These are phyloP conservation scores for Gobius niger DNA, from an alignment of 2,113 vertebrate species.

Conservation along the genomic window DNA sequence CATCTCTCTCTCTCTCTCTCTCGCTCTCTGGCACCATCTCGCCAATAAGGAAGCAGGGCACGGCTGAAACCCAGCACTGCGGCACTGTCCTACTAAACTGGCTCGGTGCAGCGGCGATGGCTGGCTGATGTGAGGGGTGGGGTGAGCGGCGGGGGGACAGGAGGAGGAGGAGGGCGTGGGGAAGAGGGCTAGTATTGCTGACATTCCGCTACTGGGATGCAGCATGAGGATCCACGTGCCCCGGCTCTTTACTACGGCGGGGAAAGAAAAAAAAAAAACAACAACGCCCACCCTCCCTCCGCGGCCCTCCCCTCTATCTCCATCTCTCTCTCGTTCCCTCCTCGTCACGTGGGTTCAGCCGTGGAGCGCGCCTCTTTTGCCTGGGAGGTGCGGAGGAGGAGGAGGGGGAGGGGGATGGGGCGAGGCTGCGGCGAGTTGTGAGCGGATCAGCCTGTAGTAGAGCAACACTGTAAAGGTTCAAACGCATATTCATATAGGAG, in stretches of 20 bases:
- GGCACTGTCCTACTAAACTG: slow-evolving; percentile 30
- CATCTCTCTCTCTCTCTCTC: not conserved
- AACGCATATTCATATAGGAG: not conserved
- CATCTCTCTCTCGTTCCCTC: not conserved
- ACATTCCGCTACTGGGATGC: slow-evolving; percentile 71
- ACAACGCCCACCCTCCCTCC: slow-evolving; percentile 57
- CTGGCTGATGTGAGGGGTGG: slow-evolving; percentile 22
- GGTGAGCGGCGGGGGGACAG: not conserved
- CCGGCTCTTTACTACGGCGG: slow-evolving; percentile 65
- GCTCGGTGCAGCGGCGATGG: slow-evolving; percentile 37
- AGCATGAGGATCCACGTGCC: slow-evolving; percentile 77
- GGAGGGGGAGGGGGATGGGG: slow-evolving; percentile 27
- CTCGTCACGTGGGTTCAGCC: slow-evolving; percentile 56
- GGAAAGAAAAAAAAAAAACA: slow-evolving; percentile 8
- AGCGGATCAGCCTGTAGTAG: slow-evolving; percentile 32
- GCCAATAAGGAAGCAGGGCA: slow-evolving; percentile 20
- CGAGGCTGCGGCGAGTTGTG: slow-evolving; percentile 13
- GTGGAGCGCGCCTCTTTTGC: slow-evolving; percentile 48
- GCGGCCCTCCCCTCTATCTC: slow-evolving; percentile 15
- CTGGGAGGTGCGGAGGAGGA: slow-evolving; percentile 47
- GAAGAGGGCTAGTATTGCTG: slow-evolving; percentile 62
- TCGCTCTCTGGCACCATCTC: slow-evolving; percentile 15
- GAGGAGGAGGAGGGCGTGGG: not conserved
- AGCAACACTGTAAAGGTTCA: slow-evolving; percentile 12
- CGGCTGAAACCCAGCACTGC: slow-evolving; percentile 60